phyloP scores from a whole-genome alignment of 1,140 invertebrate genomes.

The Polyergus mexicanus region DNA sequence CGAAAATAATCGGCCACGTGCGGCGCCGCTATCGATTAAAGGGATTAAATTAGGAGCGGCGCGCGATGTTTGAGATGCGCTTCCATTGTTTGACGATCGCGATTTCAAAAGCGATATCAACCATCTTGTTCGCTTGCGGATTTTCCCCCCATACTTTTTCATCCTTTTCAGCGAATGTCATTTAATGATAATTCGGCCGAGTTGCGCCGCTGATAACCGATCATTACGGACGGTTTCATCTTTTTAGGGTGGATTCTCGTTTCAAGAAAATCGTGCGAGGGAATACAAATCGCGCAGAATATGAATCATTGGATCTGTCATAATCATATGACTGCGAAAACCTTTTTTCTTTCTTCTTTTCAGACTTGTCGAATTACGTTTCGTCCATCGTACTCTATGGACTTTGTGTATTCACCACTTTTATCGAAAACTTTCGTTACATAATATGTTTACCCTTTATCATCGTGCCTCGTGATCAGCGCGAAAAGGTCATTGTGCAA shows the following conservation, averaged over 20 bases:
- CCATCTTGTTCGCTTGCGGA: neutral
- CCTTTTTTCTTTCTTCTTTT: neutral
- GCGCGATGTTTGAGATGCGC: neutral
- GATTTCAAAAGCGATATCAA: conserved; percentile 4
- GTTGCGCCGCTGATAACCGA: neutral
- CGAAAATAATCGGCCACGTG: conserved; percentile 55
- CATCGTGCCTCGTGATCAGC: neutral
- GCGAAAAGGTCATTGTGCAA: conserved; percentile 27
- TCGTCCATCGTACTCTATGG: neutral
- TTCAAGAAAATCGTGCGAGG: neutral
- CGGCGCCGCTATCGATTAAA: conserved; percentile 44
- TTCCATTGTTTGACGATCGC: conserved; percentile 9
- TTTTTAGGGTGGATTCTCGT: neutral
- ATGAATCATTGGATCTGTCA: neutral
- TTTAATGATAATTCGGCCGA: conserved; percentile 21
- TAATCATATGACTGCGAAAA: neutral
- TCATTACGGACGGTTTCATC: neutral
- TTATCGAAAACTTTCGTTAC: conserved; percentile 53
- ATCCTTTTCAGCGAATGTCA: neutral
- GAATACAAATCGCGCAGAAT: too few species aligned
- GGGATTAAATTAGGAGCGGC: conserved; percentile 47
- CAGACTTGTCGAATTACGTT: neutral
- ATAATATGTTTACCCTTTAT: too few species aligned
- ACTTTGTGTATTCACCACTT: neutral
- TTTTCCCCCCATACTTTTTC: neutral